phyloP scores from a whole-genome alignment of 2,888 invertebrate species.

The Pachliopta kotzebuea region DNA sequence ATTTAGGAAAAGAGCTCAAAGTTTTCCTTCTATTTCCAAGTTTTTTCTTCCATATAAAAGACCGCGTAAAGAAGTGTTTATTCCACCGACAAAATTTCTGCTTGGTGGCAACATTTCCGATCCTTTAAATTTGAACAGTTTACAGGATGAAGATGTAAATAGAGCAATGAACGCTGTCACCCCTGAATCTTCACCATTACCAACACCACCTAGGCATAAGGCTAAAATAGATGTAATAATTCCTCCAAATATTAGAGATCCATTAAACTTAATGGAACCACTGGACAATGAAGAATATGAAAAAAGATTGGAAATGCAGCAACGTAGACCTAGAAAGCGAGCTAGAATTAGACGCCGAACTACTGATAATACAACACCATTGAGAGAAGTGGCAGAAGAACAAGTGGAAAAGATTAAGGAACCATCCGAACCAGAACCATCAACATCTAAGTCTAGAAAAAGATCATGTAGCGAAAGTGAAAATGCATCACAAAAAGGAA shows the following conservation, averaged over 20 bases:
- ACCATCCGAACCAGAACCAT: constrained; percentile 61
- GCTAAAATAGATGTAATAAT: constrained; percentile 94
- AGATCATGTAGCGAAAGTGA: constrained; percentile 80
- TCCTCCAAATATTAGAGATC: constrained; percentile 95
- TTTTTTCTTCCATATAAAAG: constrained; percentile 88
- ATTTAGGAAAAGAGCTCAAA: constrained; percentile 84
- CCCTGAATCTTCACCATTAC: constrained; percentile 94
- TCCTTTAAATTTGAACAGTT: constrained; percentile 95
- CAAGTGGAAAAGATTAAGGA: constrained; percentile 61
- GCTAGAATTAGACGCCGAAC: constrained; percentile 80
- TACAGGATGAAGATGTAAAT: constrained; percentile 90
- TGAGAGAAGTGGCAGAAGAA: constrained; percentile 44
- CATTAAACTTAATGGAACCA: constrained; percentile 91
- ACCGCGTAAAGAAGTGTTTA: constrained; percentile 86
- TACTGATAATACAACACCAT: constrained; percentile 67
- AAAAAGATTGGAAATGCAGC: constrained; percentile 86
- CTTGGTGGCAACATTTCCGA: constrained; percentile 97
- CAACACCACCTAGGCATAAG: constrained; percentile 89
- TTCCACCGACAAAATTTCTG: constrained; percentile 95
- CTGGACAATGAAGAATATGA: constrained; percentile 91
- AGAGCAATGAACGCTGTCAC: constrained; percentile 93
- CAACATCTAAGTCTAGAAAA: constrained; percentile 66
- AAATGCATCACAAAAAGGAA: constrained; percentile 75
- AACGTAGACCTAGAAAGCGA: constrained; percentile 84
- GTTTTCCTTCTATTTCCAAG: constrained; percentile 85